phyloP scores from a whole-genome alignment of 2,888 invertebrate genomes.

The Carabus problematicus region DNA sequence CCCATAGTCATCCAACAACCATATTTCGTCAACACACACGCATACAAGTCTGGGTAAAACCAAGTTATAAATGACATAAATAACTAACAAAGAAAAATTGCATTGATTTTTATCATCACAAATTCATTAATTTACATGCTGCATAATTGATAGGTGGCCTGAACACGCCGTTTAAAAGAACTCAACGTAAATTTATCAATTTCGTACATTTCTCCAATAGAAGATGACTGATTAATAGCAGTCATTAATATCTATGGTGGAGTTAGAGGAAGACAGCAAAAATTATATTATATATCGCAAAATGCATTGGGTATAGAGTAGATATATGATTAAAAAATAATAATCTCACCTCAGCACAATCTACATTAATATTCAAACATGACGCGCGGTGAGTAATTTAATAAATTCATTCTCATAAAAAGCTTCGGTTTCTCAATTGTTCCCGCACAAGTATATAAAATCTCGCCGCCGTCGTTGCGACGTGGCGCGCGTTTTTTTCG shows the following conservation, averaged over 20 bases:
- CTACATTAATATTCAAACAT: constrained; percentile 21
- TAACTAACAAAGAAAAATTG: neutral
- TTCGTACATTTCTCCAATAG: neutral
- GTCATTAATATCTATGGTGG: neutral
- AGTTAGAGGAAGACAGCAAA: too few species aligned
- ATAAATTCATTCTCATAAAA: constrained; percentile 30
- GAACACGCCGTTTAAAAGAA: constrained; percentile 4
- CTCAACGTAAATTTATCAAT: constrained; percentile 1
- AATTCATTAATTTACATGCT: constrained; percentile 10
- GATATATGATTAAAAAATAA: too few species aligned
- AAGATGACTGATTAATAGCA: neutral
- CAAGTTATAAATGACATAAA: constrained; percentile 7
- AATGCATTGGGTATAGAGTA: too few species aligned
- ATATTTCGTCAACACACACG: too few species aligned
- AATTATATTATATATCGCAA: too few species aligned
- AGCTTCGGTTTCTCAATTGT: constrained; percentile 22
- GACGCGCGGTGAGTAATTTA: constrained; percentile 19
- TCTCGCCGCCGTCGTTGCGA: constrained; percentile 14
- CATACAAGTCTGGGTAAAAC: too few species aligned
- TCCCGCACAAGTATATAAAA: constrained; percentile 17
- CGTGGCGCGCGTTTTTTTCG: constrained; percentile 5
- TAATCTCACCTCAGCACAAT: too few species aligned
- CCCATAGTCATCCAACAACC: too few species aligned
- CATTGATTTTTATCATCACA: neutral
- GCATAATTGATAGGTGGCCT: constrained; percentile 8